Conservation (phyloP, 2,888 invertebrate species). For the Tromatobia lineatoria region DNA sequence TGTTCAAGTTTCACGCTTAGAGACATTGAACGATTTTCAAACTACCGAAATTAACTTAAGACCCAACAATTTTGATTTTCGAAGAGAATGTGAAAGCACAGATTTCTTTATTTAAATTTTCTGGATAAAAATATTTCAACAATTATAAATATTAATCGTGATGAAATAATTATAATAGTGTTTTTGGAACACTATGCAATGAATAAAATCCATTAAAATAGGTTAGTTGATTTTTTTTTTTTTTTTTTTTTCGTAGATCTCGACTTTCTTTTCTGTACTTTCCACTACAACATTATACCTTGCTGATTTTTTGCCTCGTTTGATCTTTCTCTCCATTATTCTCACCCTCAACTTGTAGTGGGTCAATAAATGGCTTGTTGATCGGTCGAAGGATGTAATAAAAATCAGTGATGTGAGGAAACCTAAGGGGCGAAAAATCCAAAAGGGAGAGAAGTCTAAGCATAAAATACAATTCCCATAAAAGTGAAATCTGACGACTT, state of each 20-base stretch:
- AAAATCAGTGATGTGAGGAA: conserved; percentile 3
- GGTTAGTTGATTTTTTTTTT: neutral
- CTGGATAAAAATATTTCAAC: too few species aligned
- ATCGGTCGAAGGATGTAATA: neutral
- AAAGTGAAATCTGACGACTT: conserved; percentile 18
- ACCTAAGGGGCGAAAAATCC: neutral
- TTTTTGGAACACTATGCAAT: neutral
- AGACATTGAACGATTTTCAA: neutral
- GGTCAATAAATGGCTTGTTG: neutral
- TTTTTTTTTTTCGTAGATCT: neutral
- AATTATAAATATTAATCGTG: too few species aligned
- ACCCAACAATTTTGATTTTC: neutral
- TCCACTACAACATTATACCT: neutral
- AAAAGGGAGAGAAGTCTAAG: neutral
- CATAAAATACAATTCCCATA: neutral
- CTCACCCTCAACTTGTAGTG: neutral
- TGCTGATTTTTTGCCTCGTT: neutral
- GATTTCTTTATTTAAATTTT: too few species aligned
- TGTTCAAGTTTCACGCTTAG: neutral
- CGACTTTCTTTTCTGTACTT: neutral
- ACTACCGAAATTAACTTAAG: neutral
- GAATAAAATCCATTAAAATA: too few species aligned
- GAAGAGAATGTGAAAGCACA: too few species aligned
- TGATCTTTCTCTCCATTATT: neutral
- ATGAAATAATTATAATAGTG: too few species aligned